A percentile compares a stretch with the other conserved stretches of the same genome.
Evolutionary conservation across 2,797 vertebrate genomes (phyloP).

Genomic region (Poecilia wingei): DNA sequence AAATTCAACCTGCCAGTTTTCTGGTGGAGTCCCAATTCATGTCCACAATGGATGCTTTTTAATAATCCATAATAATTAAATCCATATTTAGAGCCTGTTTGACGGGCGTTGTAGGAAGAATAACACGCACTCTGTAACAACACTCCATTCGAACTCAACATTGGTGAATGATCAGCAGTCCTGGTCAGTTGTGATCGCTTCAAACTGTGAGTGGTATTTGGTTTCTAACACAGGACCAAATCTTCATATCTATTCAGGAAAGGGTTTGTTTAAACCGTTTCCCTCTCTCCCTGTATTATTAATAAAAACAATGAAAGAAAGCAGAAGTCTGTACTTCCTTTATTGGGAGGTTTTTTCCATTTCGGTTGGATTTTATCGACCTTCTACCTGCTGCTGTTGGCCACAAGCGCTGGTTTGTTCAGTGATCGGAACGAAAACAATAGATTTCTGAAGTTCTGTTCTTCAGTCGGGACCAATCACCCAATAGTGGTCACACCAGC

Average conservation of each 20-base stretch:
- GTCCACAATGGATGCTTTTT: not conserved
- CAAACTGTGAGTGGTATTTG: not conserved
- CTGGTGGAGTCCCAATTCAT: not conserved
- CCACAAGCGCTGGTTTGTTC: not conserved
- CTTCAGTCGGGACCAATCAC: not conserved
- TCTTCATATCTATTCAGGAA: not conserved
- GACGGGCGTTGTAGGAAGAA: not conserved
- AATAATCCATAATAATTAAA: not conserved
- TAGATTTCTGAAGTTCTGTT: not conserved
- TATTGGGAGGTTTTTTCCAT: not conserved
- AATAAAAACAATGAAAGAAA: not conserved
- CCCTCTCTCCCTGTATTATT: not conserved
- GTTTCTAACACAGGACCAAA: not conserved
- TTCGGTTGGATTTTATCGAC: not conserved
- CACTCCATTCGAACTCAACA: not conserved
- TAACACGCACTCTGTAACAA: not conserved
- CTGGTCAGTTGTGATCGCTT: not conserved
- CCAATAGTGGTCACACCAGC: not conserved
- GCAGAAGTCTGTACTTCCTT: not conserved
- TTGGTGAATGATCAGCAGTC: not conserved
- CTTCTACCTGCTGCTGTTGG: not conserved
- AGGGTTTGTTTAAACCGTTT: not conserved
- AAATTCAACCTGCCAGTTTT: not conserved
- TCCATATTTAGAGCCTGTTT: not conserved
- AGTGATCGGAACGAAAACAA: not conserved